A percentile compares a stretch with the other conserved stretches of the same genome.
phyloP scores from a whole-genome alignment of 2,888 invertebrate genomes.

The Linyphia triangularis region DNA sequence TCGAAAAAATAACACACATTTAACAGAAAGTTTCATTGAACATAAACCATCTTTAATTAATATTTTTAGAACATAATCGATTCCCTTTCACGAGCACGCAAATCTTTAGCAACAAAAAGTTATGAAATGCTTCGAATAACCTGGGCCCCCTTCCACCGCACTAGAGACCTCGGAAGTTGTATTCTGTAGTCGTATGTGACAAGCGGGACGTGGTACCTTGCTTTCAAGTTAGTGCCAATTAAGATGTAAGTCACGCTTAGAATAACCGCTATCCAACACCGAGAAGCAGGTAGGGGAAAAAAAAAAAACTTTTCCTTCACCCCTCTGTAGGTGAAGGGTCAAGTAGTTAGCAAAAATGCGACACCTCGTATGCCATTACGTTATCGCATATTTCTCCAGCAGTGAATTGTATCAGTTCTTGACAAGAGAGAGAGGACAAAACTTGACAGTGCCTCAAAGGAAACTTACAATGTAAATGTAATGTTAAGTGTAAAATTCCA shows the following conservation, averaged over 20 bases:
- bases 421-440: not conserved
- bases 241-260: slow-evolving; percentile 58
- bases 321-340: slow-evolving; percentile 51
- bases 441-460: not conserved
- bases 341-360: slow-evolving; percentile 70
- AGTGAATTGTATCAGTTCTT: not conserved
- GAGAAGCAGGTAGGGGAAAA: not conserved
- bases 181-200: not conserved
- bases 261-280: slow-evolving; percentile 24
- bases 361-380: slow-evolving; percentile 48
- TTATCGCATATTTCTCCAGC: slow-evolving; percentile 30
- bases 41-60: too few relatives aligned
- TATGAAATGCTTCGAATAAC: too few relatives aligned
- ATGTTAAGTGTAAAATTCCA: too few relatives aligned
- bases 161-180: not conserved
- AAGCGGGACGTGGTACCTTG: not conserved
- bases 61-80: too few relatives aligned
- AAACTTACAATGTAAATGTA: too few relatives aligned
- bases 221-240: not conserved
- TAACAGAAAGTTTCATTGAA: too few relatives aligned
- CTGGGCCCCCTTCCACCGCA: too few relatives aligned
- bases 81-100: too few relatives aligned
- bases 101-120: too few relatives aligned
- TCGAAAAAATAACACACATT: too few relatives aligned
- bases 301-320: not conserved